These are phyloP conservation scores for Drosophila nr. medialis DNA, from an alignment of 2,888 invertebrate species.

Conservation along the genomic window DNA sequence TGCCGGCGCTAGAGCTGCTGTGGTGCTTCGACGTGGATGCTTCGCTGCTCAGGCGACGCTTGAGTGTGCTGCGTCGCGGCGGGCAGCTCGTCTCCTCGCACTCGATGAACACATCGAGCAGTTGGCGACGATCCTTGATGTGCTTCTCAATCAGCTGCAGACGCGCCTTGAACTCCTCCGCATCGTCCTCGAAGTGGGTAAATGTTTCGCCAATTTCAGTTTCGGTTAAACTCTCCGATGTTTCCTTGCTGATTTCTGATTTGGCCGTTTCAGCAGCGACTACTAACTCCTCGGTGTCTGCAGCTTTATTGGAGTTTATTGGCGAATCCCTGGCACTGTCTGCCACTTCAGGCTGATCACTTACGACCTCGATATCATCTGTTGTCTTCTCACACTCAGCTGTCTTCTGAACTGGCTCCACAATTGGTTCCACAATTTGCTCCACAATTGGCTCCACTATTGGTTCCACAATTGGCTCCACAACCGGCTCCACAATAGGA, in stretches of 20 bases:
- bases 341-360: background rate
- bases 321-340: background rate
- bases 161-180: conserved; percentile 56
- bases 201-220: conserved; percentile 29
- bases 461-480: background rate
- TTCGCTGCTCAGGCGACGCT: conserved; percentile 49
- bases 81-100: conserved; percentile 21
- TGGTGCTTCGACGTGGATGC: conserved; percentile 33
- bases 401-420: background rate
- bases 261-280: background rate
- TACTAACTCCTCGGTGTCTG: background rate
- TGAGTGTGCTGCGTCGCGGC: conserved; percentile 33
- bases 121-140: conserved; percentile 62
- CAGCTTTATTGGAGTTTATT: background rate
- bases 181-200: conserved; percentile 71
- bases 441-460: background rate
- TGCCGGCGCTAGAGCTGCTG: conserved; percentile 36
- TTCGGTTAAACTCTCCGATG: background rate
- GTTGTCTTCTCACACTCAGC: background rate
- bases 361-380: background rate
- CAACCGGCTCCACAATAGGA: background rate
- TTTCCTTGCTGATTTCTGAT: background rate
- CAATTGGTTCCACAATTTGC: background rate
- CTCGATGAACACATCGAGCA: conserved; percentile 52
- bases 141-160: conserved; percentile 65